phyloP scores from a whole-genome alignment of 2,888 invertebrate genomes.

The Epinotia nisella region DNA sequence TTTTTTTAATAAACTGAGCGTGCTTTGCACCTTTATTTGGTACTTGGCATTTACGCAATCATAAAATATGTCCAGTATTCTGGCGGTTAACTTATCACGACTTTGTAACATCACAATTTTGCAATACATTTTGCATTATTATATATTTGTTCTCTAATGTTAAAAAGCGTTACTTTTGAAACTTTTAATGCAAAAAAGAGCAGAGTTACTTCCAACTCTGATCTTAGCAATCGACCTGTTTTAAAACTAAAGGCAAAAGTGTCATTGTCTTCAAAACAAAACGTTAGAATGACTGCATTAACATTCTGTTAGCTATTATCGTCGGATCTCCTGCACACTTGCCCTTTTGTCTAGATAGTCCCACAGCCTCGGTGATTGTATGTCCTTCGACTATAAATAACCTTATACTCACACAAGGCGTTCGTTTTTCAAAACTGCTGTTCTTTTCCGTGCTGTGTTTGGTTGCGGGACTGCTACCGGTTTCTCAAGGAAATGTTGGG shows the following conservation, averaged over 20 bases:
- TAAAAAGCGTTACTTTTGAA: too few species aligned
- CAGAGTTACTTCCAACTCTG: too few species aligned
- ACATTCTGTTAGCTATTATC: conserved; percentile 12
- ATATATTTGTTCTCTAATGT: too few species aligned
- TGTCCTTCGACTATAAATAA: conserved; percentile 80
- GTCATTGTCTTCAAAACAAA: conserved; percentile 20
- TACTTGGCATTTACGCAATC: background rate
- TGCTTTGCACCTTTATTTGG: background rate
- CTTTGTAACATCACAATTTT: background rate
- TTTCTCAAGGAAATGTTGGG: conserved; percentile 35
- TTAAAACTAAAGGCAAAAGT: background rate
- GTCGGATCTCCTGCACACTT: conserved; percentile 10
- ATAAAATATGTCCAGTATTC: too few species aligned
- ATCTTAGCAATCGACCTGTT: background rate
- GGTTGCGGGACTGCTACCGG: conserved; percentile 31
- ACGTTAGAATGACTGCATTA: conserved; percentile 17
- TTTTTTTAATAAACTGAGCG: background rate
- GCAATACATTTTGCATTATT: too few species aligned
- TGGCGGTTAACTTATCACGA: background rate
- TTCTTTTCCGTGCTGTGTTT: conserved; percentile 45
- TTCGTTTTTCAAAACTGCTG: conserved; percentile 61
- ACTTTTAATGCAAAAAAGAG: too few species aligned
- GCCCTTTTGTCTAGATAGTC: conserved; percentile 40
- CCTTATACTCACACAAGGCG: conserved; percentile 62
- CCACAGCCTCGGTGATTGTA: conserved; percentile 69